Evolutionary conservation across 2,797 vertebrate species (phyloP), one percentile per base, ranked within the genome.

Genomic region (Sebastes minor): DNA sequence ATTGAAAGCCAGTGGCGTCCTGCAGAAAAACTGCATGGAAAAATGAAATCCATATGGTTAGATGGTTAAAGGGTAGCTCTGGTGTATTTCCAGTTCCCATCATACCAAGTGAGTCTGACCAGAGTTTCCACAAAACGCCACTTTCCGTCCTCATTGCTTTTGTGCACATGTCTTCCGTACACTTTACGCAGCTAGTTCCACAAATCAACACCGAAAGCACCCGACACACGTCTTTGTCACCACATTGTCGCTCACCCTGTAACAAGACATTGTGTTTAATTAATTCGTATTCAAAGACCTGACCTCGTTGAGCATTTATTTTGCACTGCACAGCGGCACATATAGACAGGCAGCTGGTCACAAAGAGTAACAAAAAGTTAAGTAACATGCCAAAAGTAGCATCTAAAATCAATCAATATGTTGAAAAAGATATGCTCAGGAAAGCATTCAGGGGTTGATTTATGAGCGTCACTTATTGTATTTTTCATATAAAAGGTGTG

Each of bases 61-160:
- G 66, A 84, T 72, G 78, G 78, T 85, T 85, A 83, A 80, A 85
- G 74, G 30, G 82, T 28, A 61, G 75, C 60, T 80, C 76, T 46
- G 65, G 52, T 68, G n/a, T 66, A 8, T 27, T 78, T 82, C 56
- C 63, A 64, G 61, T 67, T 84, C 70, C 78, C 68, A 65, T 53
- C 66, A 78, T 52, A 65, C 82, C 67, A 55, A 81, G 27, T 61
- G 78, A 90, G 27, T 75, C 76, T 71, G 83, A 88, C 86, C 79
- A 76, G 13, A 78, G 80, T n/a, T 27, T 77, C 57, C 56, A 73
- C 66, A 49, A 55, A 55, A 78, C 7, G 30, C 25, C 27, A 30
- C 59, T 72, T 42, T n/a, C 46, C 0, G 7, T 66, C 62, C 27
- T 82, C n/a, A 18, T 16, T 74, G 80, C 82, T 23, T 68, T 59